These are phyloP conservation scores for Spinibarbus caldwelli DNA, from an alignment of 2,797 vertebrate species.

Conservation along the genomic window DNA sequence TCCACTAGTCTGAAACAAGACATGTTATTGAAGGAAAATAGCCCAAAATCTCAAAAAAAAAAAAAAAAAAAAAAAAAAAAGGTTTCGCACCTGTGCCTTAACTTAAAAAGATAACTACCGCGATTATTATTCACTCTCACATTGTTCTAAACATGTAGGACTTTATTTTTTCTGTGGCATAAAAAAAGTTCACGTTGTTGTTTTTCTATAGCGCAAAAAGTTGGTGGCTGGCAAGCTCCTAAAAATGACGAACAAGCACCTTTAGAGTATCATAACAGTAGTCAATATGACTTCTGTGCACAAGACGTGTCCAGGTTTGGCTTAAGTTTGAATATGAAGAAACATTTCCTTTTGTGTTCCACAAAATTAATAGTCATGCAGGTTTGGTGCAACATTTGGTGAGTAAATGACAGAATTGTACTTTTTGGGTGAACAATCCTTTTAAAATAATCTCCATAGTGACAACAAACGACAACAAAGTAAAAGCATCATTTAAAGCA, in stretches of 20 bases:
- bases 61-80: too few species aligned
- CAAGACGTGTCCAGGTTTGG: neutral
- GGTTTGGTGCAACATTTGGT: neutral
- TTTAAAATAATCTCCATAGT: neutral
- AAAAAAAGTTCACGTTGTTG: neutral
- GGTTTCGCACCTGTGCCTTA: too few species aligned
- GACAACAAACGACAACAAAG: neutral
- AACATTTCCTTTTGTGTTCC: neutral
- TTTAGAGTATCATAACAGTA: neutral
- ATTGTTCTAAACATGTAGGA: too few species aligned
- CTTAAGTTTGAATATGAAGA: neutral
- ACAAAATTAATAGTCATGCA: neutral
- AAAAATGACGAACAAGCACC: neutral
- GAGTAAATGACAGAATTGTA: neutral
- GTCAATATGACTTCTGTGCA: neutral
- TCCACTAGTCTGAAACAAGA: too few species aligned
- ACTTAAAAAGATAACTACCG: too few species aligned
- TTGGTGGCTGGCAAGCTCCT: neutral
- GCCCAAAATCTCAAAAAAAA: too few species aligned
- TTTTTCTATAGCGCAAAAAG: neutral
- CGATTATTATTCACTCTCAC: too few species aligned
- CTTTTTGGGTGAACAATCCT: neutral
- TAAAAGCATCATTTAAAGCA: constrained; percentile 8
- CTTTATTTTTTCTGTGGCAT: too few species aligned
- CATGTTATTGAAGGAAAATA: too few species aligned